Conservation (phyloP, 2,888 invertebrate species). For the Fissipunctia ypsillon region DNA sequence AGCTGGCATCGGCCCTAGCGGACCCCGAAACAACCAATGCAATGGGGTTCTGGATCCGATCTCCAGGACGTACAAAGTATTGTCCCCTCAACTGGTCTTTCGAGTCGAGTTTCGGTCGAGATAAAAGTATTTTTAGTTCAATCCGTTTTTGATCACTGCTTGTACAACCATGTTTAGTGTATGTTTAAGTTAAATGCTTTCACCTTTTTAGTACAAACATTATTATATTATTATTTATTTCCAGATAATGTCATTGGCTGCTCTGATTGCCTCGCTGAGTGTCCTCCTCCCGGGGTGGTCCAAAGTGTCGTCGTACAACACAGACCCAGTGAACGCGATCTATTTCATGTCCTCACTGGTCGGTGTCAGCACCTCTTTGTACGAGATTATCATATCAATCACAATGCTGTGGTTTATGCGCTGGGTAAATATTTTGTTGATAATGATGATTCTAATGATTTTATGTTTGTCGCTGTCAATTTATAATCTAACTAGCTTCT, state of each 20-base stretch:
- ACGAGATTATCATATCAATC: slow-evolving; percentile 76
- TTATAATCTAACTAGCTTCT: too few species aligned
- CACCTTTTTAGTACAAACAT: neutral
- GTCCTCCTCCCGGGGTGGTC: slow-evolving; percentile 36
- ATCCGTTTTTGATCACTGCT: too few species aligned
- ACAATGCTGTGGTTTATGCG: slow-evolving; percentile 72
- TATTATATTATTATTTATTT: slow-evolving; percentile 7
- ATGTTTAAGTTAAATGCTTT: neutral
- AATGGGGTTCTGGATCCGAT: neutral
- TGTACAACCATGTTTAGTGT: neutral
- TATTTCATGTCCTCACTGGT: slow-evolving; percentile 75
- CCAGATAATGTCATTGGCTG: slow-evolving; percentile 71
- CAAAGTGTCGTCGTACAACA: slow-evolving; percentile 54
- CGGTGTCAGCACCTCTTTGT: slow-evolving; percentile 70
- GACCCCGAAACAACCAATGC: neutral
- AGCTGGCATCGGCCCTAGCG: too few species aligned
- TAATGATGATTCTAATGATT: neutral
- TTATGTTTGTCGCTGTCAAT: neutral
- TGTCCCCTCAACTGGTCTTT: neutral
- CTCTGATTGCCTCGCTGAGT: slow-evolving; percentile 59
- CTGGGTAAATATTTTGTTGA: slow-evolving; percentile 32
- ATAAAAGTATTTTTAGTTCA: neutral
- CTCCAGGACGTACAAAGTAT: neutral
- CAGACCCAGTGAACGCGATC: slow-evolving; percentile 67
- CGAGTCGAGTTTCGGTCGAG: too few species aligned